A percentile compares a stretch with the other conserved stretches of the same genome.
These are phyloP conservation scores for Scartelaos histophorus DNA, from an alignment of 2,113 vertebrate genomes.

Conservation along the genomic window DNA sequence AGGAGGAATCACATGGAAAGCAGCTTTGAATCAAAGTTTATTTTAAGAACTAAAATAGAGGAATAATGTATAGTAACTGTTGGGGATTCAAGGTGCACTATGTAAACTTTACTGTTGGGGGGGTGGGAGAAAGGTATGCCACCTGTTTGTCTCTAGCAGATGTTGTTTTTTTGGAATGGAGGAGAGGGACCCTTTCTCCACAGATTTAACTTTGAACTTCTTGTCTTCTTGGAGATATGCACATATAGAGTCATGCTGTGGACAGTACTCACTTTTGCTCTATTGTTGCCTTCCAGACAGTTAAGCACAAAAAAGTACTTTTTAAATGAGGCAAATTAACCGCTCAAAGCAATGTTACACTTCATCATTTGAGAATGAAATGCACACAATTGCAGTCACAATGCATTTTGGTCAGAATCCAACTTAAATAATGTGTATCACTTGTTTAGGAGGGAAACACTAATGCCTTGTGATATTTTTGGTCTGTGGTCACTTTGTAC, in stretches of 20 bases:
- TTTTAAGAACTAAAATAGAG: no score
- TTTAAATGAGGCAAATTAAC: conserved; percentile 1
- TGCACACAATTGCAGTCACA: background rate
- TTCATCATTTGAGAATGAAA: background rate
- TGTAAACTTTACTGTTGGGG: no score
- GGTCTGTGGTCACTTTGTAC: background rate
- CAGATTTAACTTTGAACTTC: background rate
- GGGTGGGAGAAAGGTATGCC: no score
- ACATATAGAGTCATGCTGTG: background rate
- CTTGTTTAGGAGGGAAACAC: background rate
- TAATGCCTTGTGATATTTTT: conserved; percentile 1
- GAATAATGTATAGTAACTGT: no score
- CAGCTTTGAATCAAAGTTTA: background rate
- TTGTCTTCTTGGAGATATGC: background rate
- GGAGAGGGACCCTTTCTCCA: background rate
- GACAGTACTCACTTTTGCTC: background rate
- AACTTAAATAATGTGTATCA: background rate
- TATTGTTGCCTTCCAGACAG: background rate
- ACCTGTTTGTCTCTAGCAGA: background rate
- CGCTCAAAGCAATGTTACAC: background rate
- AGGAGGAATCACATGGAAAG: background rate
- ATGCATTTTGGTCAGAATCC: background rate
- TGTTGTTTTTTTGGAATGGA: background rate
- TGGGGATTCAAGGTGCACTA: no score
- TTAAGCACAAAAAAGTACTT: background rate